Evolutionary conservation across 1,140 invertebrate species (phyloP).

Genomic region (Glossosoma conforme): DNA sequence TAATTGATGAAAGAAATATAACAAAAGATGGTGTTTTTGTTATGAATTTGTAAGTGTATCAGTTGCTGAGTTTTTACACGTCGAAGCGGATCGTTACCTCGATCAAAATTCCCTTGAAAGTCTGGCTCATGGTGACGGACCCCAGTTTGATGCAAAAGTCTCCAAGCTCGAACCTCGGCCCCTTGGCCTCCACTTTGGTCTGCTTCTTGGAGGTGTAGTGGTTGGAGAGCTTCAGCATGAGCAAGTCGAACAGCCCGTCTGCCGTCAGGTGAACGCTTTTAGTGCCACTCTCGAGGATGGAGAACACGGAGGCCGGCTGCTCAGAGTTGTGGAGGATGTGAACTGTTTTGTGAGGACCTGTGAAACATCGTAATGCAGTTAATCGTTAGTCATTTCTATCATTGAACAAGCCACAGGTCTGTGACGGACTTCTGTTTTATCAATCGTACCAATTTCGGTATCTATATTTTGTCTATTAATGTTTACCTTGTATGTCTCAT

Average conservation of each 20-base stretch:
- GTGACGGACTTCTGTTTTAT: too few relatives aligned
- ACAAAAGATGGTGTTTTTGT: too few relatives aligned
- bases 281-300: conserved; percentile 81
- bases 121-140: conserved; percentile 85
- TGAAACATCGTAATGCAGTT: conserved; percentile 8
- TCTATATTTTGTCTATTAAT: too few relatives aligned
- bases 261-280: conserved; percentile 83
- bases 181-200: conserved; percentile 86
- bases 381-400: too few relatives aligned
- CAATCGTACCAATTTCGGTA: too few relatives aligned
- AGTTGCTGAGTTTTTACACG: too few relatives aligned
- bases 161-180: conserved; percentile 84
- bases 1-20: too few relatives aligned
- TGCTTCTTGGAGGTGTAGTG: conserved; percentile 88
- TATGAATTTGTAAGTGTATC: too few relatives aligned
- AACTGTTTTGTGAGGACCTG: conserved; percentile 65
- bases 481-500: too few relatives aligned
- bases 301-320: conserved; percentile 90
- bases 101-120: conserved; percentile 90
- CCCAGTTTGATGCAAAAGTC: conserved; percentile 95
- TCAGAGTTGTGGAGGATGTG: conserved; percentile 94
- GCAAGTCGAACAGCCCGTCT: conserved; percentile 83
- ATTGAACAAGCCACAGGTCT: too few relatives aligned
- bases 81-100: too few relatives aligned
- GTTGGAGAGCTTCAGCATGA: conserved; percentile 83